A percentile compares a stretch with the other conserved stretches of the same genome.
phyloP scores from a whole-genome alignment of 92 coral and sea anemone genomes.

The Pocillopora grandis region DNA sequence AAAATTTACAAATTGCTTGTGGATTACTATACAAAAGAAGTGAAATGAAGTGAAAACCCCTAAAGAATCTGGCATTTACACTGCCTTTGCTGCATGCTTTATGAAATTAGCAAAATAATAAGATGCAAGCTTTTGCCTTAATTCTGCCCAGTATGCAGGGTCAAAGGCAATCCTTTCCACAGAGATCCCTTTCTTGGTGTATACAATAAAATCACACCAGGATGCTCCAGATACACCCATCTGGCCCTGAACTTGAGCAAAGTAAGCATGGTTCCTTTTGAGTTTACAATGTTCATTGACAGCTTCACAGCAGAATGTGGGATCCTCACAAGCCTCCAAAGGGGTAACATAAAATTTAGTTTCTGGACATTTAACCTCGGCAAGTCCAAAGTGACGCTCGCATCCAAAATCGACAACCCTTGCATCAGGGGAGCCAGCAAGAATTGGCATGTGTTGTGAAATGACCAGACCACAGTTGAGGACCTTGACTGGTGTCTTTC shows the following conservation, averaged over 20 bases:
- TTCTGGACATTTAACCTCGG: conserved; percentile 49
- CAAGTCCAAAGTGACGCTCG: conserved; percentile 2
- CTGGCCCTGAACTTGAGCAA: conserved; percentile 55
- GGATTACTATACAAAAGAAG: no score
- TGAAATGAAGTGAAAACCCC: no score
- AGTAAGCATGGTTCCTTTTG: conserved; percentile 35
- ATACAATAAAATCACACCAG: conserved; percentile 61
- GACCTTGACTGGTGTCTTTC: conserved; percentile 47
- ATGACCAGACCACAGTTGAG: conserved; percentile 50
- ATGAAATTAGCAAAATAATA: conserved; percentile 45
- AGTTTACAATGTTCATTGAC: conserved; percentile 8
- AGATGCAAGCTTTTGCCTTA: conserved; percentile 3
- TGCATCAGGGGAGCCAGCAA: conserved; percentile 60
- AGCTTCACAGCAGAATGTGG: conserved; percentile 38
- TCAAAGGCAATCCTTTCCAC: conserved; percentile 43
- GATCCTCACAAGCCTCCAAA: conserved; percentile 50
- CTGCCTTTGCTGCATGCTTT: not conserved
- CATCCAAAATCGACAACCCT: conserved; percentile 38
- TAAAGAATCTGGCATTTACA: no score
- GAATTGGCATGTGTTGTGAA: conserved; percentile 19
- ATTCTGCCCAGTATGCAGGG: conserved; percentile 20
- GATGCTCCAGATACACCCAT: conserved; percentile 35
- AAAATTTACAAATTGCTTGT: no score
- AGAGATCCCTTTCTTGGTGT: conserved; percentile 36
- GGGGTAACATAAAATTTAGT: conserved; percentile 42